phyloP scores from a whole-genome alignment of 2,113 vertebrate genomes.

The Xiphorhynchus elegans region DNA sequence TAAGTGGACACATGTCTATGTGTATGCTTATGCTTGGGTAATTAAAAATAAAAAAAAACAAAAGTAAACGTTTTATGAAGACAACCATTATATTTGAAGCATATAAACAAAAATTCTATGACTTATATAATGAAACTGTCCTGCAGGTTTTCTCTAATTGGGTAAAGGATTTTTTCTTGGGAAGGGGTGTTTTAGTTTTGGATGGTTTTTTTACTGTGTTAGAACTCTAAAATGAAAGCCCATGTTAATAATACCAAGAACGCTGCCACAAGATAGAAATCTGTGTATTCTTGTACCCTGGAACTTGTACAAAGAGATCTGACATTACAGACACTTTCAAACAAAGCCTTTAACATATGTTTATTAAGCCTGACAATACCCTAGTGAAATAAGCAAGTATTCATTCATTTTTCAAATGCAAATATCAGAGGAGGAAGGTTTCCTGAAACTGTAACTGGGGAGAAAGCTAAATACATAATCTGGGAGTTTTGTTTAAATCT shows the following conservation, averaged over 20 bases:
- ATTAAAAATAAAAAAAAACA: background rate
- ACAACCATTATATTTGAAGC: background rate
- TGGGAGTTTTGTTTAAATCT: background rate
- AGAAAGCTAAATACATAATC: background rate
- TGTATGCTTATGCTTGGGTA: background rate
- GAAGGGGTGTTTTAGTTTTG: background rate
- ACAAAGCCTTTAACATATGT: background rate
- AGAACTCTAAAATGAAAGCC: background rate
- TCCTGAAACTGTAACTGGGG: background rate
- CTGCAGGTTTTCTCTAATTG: background rate
- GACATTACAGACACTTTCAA: background rate
- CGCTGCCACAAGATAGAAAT: background rate
- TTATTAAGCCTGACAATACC: background rate
- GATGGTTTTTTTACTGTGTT: rapidly evolving
- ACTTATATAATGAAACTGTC: background rate
- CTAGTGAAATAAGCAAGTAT: background rate
- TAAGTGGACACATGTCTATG: background rate
- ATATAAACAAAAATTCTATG: background rate
- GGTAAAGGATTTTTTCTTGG: background rate
- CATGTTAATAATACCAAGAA: background rate
- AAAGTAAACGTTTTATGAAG: background rate
- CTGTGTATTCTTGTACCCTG: background rate
- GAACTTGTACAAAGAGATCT: background rate
- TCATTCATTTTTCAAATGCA: background rate
- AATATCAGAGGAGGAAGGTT: background rate